Percentiles rank a stretch among this genome's conserved stretches.
phyloP scores from a whole-genome alignment of 2,113 vertebrate genomes.

The Oreochromis spilurus region DNA sequence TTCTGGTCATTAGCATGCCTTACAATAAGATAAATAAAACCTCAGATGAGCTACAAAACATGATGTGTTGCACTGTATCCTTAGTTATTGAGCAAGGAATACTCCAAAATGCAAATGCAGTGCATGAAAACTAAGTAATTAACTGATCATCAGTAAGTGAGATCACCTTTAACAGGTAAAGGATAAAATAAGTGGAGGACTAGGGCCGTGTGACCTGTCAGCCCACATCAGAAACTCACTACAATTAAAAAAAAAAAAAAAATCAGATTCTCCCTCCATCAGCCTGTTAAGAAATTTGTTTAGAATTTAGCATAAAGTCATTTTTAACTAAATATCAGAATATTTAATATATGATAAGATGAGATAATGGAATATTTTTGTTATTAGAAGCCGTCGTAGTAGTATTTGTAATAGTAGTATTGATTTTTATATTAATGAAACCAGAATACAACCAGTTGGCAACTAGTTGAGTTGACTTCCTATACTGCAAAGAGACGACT shows the following conservation, averaged over 20 bases:
- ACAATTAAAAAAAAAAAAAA: rapidly evolving
- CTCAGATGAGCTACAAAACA: background rate
- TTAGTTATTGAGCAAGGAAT: background rate
- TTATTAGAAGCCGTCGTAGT: too few species aligned
- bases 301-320: too few species aligned
- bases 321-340: background rate
- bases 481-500: too few species aligned
- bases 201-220: background rate
- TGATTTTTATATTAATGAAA: too few species aligned
- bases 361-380: background rate
- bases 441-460: too few species aligned
- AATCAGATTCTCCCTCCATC: background rate
- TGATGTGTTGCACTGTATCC: background rate
- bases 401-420: too few species aligned
- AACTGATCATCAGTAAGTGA: background rate
- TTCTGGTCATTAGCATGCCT: background rate
- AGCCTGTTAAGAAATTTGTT: background rate
- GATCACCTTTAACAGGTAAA: background rate
- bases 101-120: background rate
- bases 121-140: background rate
- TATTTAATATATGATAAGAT: background rate
- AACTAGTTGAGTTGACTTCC: too few species aligned
- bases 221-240: background rate
- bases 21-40: background rate
- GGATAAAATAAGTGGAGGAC: background rate